Conservation (phyloP, 2,888 invertebrate species). For the Ametastegia equiseti region DNA sequence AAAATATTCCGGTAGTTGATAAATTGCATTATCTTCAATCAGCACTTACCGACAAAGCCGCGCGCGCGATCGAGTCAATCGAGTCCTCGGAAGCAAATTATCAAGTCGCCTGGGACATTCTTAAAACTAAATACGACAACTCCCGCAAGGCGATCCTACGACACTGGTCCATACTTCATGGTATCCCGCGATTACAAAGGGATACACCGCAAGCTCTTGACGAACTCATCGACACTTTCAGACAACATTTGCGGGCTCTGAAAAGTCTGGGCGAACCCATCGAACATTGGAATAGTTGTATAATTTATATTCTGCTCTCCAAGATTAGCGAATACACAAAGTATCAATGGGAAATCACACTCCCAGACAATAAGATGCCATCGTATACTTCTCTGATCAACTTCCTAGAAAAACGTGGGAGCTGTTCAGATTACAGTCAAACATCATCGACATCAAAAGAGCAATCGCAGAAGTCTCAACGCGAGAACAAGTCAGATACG, state of each 20-base stretch:
- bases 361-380: slow-evolving; percentile 46
- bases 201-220: slow-evolving; percentile 46
- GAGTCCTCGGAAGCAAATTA: slow-evolving; percentile 50
- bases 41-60: slow-evolving; percentile 48
- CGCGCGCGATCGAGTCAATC: slow-evolving; percentile 49
- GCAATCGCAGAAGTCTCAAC: no score
- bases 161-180: neutral
- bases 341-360: slow-evolving; percentile 51
- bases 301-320: slow-evolving; percentile 7
- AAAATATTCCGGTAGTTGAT: slow-evolving; percentile 32
- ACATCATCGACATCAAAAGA: neutral
- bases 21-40: slow-evolving; percentile 51
- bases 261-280: slow-evolving; percentile 40
- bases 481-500: neutral
- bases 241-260: slow-evolving; percentile 44
- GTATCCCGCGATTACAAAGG: neutral
- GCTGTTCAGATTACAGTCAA: slow-evolving; percentile 48
- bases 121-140: slow-evolving; percentile 51
- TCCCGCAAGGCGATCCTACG: neutral
- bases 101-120: slow-evolving; percentile 50
- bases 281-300: slow-evolving; percentile 35
- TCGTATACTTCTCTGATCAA: slow-evolving; percentile 40
- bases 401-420: slow-evolving; percentile 44
- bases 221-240: slow-evolving; percentile 48
- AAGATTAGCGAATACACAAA: slow-evolving; percentile 42